These are phyloP conservation scores for Urocolius indicus DNA, from an alignment of 2,113 vertebrate genomes.

Conservation along the genomic window DNA sequence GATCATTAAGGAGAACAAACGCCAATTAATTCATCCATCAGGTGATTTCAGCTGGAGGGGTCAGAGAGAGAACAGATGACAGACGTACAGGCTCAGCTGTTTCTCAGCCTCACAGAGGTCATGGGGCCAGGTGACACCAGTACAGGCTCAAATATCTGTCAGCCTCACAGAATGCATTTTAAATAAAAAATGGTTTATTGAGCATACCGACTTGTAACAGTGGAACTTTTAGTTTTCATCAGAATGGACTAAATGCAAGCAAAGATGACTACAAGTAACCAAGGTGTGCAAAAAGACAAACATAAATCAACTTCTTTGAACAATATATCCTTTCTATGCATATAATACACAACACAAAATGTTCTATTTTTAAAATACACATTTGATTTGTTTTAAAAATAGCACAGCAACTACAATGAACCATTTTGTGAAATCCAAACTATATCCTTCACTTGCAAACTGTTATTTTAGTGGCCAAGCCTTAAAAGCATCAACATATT, in stretches of 20 bases:
- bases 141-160: neutral
- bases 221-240: neutral
- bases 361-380: conserved; percentile 51
- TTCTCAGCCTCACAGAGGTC: neutral
- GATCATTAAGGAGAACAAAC: neutral
- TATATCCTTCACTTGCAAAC: neutral
- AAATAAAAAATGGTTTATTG: neutral
- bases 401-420: neutral
- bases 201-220: neutral
- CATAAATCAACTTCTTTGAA: neutral
- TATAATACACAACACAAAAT: neutral
- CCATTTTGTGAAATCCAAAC: neutral
- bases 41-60: neutral
- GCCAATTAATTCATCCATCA: neutral
- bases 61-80: neutral
- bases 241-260: neutral
- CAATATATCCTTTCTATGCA: neutral
- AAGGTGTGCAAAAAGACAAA: neutral
- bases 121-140: neutral
- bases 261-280: neutral
- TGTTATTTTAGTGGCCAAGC: neutral
- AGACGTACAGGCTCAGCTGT: neutral
- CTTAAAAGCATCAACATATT: neutral
- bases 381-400: neutral
- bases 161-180: neutral